Conservation (phyloP, 2,888 invertebrate species). For the Sclerodermus sp. region DNA sequence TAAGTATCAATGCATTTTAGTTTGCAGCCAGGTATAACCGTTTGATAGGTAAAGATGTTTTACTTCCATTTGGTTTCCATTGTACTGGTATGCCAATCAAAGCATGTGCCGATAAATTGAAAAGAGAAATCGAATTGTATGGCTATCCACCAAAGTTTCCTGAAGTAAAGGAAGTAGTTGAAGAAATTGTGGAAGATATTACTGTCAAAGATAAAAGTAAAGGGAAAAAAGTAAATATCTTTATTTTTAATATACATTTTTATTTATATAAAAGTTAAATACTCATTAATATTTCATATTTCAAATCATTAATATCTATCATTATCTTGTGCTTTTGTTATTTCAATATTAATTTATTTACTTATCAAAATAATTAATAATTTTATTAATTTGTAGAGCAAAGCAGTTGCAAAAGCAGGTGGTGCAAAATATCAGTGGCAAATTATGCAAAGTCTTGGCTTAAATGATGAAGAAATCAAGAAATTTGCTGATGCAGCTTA, state of each 20-base stretch:
- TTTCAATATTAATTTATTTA: background rate
- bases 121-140: constrained; percentile 86
- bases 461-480: constrained; percentile 88
- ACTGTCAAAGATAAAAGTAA: constrained; percentile 83
- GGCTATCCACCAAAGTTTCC: constrained; percentile 94
- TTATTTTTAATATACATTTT: background rate
- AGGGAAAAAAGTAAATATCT: constrained; percentile 75
- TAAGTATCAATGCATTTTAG: constrained; percentile 54
- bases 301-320: too few species aligned
- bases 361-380: background rate
- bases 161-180: constrained; percentile 57
- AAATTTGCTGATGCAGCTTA: constrained; percentile 87
- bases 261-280: background rate
- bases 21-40: constrained; percentile 91
- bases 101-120: constrained; percentile 97
- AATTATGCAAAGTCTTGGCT: constrained; percentile 93
- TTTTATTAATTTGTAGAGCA: constrained; percentile 71
- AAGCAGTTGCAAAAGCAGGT: constrained; percentile 90
- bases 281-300: too few species aligned
- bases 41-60: constrained; percentile 84
- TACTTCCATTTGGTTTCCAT: constrained; percentile 98
- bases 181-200: constrained; percentile 63
- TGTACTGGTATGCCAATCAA: constrained; percentile 99
- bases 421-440: constrained; percentile 95
- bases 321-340: background rate